Conservation (phyloP, 2,888 invertebrate species). For the Agonopterix alstromeriana region DNA sequence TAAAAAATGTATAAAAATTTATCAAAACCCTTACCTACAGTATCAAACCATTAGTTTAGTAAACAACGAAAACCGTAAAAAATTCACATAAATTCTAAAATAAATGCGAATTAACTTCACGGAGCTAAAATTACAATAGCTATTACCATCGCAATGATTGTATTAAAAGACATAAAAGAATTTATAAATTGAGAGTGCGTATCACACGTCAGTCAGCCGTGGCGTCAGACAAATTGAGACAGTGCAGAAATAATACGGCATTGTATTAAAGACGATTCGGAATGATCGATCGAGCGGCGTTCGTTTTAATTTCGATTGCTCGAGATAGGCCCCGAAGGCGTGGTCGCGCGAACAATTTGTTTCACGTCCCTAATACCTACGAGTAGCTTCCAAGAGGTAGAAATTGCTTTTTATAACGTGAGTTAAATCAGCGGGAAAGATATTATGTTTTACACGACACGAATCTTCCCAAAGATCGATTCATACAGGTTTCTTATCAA, state of each 20-base stretch:
- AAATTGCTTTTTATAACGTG: slow-evolving; percentile 14
- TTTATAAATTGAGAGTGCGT: slow-evolving; percentile 39
- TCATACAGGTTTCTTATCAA: too few relatives aligned
- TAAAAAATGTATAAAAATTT: too few relatives aligned
- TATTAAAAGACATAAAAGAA: slow-evolving; percentile 35
- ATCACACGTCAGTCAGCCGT: slow-evolving; percentile 53
- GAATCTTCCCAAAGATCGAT: too few relatives aligned
- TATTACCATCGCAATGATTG: slow-evolving; percentile 13
- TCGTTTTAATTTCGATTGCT: slow-evolving; percentile 73
- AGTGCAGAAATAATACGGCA: slow-evolving; percentile 63
- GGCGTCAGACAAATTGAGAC: slow-evolving; percentile 61
- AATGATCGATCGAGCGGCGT: slow-evolving; percentile 74
- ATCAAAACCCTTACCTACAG: too few relatives aligned
- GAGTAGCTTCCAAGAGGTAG: slow-evolving; percentile 14
- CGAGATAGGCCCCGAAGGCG: slow-evolving; percentile 63
- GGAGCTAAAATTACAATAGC: too few relatives aligned
- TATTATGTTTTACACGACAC: too few relatives aligned
- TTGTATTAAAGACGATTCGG: slow-evolving; percentile 68
- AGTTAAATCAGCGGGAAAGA: too few relatives aligned
- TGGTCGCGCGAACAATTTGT: slow-evolving; percentile 70
- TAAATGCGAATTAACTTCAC: too few relatives aligned
- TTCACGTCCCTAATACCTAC: slow-evolving; percentile 60
- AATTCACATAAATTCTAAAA: too few relatives aligned
- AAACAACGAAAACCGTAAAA: too few relatives aligned
- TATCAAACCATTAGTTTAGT: too few relatives aligned